Evolutionary conservation across 2,888 invertebrate genomes (phyloP), one percentile per base, ranked within the genome.

Genomic region (Synergus japonicus): DNA sequence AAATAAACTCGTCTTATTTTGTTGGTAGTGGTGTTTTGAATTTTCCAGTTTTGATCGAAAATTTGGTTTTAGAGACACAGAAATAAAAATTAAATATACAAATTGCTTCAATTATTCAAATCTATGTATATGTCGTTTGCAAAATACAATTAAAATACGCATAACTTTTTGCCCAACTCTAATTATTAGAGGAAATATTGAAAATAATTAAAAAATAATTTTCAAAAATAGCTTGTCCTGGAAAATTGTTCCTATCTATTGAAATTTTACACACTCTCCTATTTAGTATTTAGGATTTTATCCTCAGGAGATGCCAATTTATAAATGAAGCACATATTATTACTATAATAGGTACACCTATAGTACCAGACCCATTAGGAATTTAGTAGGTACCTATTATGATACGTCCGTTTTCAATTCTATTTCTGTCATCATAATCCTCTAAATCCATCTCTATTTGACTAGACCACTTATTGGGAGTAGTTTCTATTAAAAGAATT

Each of bases 271-370:
- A 69, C 4, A 60, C 60, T 60, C 1, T 54, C 54, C 54, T n/a
- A n/a, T 54, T n/a, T n/a, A 54, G 54, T 22, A 69, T 69, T 69
- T 29, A 29, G 29, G 29, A 69, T 69, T 69, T 49, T 5, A n/a
- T 49, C 49, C 37, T 29, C 13, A 22, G 29, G 73, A 54, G 49
- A 13, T 4, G 10, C 18, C 37, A 73, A 73, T 73, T 54, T 46
- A 29, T 37, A 54, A 54, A 54, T 73, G 37, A 49, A 37, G n/a
- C 54, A 54, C 29, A 43, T 15, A 65, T 65, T 65, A 43, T n/a
- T n/a, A 37, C 41, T 41, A 9, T 69, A 69, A 69, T 49, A 69
- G 69, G 46, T 69, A 49, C 49, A 69, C 46, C 46, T 54, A 73
- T 54, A 73, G 29, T 22, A 73, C 37, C 15, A 54, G 73, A 49